A percentile compares a stretch with the other conserved stretches of the same genome.
These are phyloP conservation scores for Danio tinwini DNA, from an alignment of 2,797 vertebrate species.

Conservation along the genomic window DNA sequence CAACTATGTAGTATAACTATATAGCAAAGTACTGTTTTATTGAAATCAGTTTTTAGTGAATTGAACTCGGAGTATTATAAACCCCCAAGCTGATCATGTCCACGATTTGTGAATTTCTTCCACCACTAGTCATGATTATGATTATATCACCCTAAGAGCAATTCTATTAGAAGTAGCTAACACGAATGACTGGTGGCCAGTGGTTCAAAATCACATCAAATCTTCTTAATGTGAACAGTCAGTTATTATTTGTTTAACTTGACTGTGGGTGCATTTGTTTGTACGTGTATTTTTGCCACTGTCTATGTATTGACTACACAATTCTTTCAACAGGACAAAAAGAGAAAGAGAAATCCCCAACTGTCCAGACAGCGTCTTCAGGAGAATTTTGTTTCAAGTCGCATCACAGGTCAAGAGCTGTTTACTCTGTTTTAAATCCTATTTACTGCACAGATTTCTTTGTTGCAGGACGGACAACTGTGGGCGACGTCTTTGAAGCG, in stretches of 20 bases:
- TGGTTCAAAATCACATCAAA: not conserved
- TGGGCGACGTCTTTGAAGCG: constrained; percentile 62
- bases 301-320: not conserved
- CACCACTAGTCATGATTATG: not conserved
- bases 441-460: constrained; percentile 51
- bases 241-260: not conserved
- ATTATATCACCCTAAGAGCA: not conserved
- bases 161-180: not conserved
- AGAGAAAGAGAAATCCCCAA: not conserved
- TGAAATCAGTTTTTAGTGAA: no score
- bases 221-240: not conserved
- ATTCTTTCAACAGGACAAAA: not conserved
- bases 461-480: constrained; percentile 68
- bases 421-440: constrained; percentile 61
- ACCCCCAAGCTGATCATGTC: not conserved
- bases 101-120: not conserved
- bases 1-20: not conserved
- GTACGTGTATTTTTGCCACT: not conserved
- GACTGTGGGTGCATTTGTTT: not conserved
- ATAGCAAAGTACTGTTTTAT: no score
- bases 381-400: not conserved
- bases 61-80: no score
- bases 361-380: not conserved
- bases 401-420: not conserved
- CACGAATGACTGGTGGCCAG: not conserved